Percentiles rank a stretch among this genome's conserved stretches.
Conservation (phyloP, 2,888 invertebrate species). For the Hecatera dysodea region DNA sequence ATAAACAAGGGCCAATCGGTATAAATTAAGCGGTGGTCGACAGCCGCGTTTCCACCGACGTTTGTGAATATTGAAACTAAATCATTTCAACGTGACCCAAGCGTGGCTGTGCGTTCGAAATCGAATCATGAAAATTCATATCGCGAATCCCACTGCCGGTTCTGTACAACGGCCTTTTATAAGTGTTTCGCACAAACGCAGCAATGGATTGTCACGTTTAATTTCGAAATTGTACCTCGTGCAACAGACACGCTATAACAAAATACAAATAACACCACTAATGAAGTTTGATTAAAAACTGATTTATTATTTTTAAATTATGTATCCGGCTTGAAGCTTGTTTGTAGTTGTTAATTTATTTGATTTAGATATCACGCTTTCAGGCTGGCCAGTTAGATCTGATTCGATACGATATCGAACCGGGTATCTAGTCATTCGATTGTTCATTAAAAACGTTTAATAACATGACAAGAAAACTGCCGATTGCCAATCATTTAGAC, state of each 20-base stretch:
- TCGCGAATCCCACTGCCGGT: constrained; percentile 44
- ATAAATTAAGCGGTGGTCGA: constrained; percentile 82
- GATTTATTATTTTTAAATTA: constrained; percentile 80
- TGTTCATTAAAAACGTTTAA: constrained; percentile 64
- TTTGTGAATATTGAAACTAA: constrained; percentile 86
- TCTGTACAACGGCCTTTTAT: constrained; percentile 9
- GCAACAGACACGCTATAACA: constrained; percentile 54
- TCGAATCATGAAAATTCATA: constrained; percentile 64
- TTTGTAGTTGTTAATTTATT: constrained; percentile 72
- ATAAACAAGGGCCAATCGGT: constrained; percentile 83
- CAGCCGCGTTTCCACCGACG: constrained; percentile 82
- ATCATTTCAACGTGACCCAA: constrained; percentile 84
- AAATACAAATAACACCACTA: constrained; percentile 81
- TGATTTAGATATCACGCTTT: constrained; percentile 77
- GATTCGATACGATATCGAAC: constrained; percentile 52
- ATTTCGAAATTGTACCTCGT: constrained; percentile 41
- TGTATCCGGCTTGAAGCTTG: constrained; percentile 71
- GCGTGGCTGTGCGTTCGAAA: constrained; percentile 55
- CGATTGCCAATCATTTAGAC: constrained; percentile 58
- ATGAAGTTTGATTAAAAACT: constrained; percentile 86
- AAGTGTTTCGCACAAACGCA: neutral
- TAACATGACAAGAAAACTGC: constrained; percentile 66
- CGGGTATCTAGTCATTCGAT: constrained; percentile 51
- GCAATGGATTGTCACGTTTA: constrained; percentile 32
- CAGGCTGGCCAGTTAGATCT: constrained; percentile 53